Base-by-base conservation (phyloP, 2,113 vertebrate genomes). In the Phylloscopus trochilus region DNA sequence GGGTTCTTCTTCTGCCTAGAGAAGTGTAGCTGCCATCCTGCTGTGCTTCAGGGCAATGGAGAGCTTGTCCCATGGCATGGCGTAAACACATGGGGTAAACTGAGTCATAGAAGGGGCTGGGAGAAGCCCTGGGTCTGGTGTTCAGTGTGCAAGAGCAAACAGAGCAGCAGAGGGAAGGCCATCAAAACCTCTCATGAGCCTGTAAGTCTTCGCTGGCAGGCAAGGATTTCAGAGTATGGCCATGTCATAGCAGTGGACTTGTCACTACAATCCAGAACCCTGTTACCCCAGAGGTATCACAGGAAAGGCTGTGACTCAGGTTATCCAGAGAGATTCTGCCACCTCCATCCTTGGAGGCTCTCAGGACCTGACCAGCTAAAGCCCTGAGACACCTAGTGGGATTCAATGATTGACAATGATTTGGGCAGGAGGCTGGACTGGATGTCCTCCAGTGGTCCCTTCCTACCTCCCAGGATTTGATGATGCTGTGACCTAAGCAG, bases 1-100 rank as follows among this genome's bases (percentile, higher is more conserved):
- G 30, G 41, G 41, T 5, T 83, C 44, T 30, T 53, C 46, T 60
- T 64, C 70, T 47, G n/a, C 28, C 37, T 4, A 2, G 7, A 33
- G 41, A 47, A 53, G 21, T 35, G 31, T 18, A 70, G 60, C 20
- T 92, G 39, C 58, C 41, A 35, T 49, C 37, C n/a, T 0, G 0
- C 68, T 31, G 52, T n/a, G 27, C 37, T 31, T 62, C n/a, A 23
- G 58, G 22, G 44, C 0, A 0, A 37, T 0, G 0, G 33, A 41
- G 39, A 3, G 0, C 28, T 81, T 60, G 33, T 47, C 51, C 74
- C 3, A 1, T 0, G 0, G n/a, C 39, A 16, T 0, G 0, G 21
- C 0, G 0, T 52, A 87, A 83, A 76, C 51, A 12, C 9, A 3
- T 0, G 0, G 3, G 21, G n/a, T 67, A 76, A 87, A 55, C n/a